Percentiles rank a stretch among this genome's conserved stretches.
Evolutionary conservation across 2,888 invertebrate genomes (phyloP).

Genomic region (Parnassius glacialis): DNA sequence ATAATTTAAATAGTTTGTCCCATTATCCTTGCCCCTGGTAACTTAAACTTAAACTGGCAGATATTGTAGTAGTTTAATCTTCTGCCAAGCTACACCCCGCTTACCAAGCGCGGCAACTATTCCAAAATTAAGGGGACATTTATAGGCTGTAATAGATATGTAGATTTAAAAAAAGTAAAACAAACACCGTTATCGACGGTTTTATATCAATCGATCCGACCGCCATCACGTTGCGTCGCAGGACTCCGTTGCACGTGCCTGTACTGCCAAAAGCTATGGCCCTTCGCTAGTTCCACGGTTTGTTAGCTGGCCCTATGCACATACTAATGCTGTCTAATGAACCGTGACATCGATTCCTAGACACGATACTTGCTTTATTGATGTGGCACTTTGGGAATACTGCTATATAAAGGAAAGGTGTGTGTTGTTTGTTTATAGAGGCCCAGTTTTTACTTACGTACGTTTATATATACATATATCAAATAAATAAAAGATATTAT

Average conservation of each 20-base stretch:
- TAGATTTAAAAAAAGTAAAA: background rate
- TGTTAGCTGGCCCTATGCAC: constrained; percentile 28
- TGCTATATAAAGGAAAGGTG: background rate
- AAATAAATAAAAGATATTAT: too few species aligned
- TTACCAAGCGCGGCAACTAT: too few species aligned
- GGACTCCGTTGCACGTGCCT: constrained; percentile 35
- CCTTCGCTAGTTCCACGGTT: constrained; percentile 9
- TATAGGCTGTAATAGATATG: too few species aligned
- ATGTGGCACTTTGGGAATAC: constrained; percentile 17
- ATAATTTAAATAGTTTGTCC: too few species aligned
- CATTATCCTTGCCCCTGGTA: too few species aligned
- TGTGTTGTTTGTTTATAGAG: background rate
- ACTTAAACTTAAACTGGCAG: too few species aligned
- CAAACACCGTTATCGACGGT: constrained; percentile 10
- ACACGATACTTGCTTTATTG: constrained; percentile 19
- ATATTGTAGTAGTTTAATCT: too few species aligned
- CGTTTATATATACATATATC: background rate
- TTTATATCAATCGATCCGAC: constrained; percentile 9
- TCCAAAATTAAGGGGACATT: too few species aligned
- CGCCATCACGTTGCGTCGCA: constrained; percentile 27
- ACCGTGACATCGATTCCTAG: constrained; percentile 26
- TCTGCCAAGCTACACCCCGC: too few species aligned
- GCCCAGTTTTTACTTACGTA: background rate
- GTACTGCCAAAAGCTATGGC: constrained; percentile 21
- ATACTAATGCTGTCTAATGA: constrained; percentile 34